phyloP scores from a whole-genome alignment of 2,888 invertebrate genomes.

The Ethmia dodecea region DNA sequence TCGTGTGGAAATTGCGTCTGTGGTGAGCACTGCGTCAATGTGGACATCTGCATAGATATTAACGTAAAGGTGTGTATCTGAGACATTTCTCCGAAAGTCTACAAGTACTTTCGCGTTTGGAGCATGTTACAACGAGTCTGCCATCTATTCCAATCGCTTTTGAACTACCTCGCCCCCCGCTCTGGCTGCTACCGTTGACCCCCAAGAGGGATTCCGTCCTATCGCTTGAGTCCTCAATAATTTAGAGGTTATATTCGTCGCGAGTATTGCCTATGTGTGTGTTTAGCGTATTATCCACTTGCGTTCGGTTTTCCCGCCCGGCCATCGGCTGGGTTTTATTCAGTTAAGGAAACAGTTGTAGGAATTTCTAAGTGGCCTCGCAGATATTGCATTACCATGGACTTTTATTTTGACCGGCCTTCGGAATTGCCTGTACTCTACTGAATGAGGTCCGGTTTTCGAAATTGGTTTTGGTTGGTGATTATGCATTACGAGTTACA shows the following conservation, averaged over 20 bases:
- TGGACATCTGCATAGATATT: constrained; percentile 25
- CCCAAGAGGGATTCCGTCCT: constrained; percentile 24
- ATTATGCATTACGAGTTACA: too few relatives aligned
- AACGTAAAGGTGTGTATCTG: constrained; percentile 28
- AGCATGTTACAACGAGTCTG: constrained; percentile 46
- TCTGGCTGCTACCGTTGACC: constrained; percentile 13
- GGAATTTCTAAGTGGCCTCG: constrained; percentile 18
- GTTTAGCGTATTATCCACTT: constrained; percentile 26
- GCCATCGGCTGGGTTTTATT: constrained; percentile 26
- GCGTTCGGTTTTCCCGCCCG: constrained; percentile 31
- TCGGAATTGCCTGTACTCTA: too few relatives aligned
- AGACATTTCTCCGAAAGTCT: constrained; percentile 28
- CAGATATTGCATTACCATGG: too few relatives aligned
- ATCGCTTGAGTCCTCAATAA: constrained; percentile 15
- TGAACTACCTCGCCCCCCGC: constrained; percentile 31
- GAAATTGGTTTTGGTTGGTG: too few relatives aligned
- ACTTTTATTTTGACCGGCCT: too few relatives aligned
- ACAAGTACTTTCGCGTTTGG: constrained; percentile 10
- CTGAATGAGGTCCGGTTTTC: too few relatives aligned
- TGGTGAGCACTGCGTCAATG: constrained; percentile 27
- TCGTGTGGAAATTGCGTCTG: constrained; percentile 28
- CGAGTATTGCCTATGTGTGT: constrained; percentile 18
- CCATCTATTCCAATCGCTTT: constrained; percentile 17
- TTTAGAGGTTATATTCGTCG: constrained; percentile 14
- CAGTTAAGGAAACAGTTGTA: constrained; percentile 28